Evolutionary conservation across 2,113 vertebrate species (phyloP).

Genomic region (Brienomyrus brachyistius): DNA sequence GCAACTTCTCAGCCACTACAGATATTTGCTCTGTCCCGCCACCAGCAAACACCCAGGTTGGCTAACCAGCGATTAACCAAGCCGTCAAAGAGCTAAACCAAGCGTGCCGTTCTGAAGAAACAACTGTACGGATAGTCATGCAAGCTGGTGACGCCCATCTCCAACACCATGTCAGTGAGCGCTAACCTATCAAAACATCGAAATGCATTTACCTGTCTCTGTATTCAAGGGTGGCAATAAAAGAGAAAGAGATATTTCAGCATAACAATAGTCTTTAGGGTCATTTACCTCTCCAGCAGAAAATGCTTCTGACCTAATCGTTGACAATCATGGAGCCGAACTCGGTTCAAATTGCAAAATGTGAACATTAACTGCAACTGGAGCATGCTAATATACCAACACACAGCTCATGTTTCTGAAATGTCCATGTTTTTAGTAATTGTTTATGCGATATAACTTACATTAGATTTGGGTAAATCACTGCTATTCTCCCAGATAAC

Average conservation of each 20-base stretch:
- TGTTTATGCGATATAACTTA: not conserved
- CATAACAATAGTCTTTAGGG: not conserved
- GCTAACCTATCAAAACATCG: constrained; percentile 2
- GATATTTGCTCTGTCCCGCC: not conserved
- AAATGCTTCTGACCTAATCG: not conserved
- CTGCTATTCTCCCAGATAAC: not conserved
- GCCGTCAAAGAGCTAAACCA: not conserved
- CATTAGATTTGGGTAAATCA: not conserved
- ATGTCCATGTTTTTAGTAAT: not conserved
- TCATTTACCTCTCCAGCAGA: not conserved
- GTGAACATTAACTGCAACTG: not conserved
- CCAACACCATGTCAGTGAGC: not conserved
- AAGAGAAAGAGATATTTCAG: constrained; percentile 20
- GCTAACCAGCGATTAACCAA: not conserved
- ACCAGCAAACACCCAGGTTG: not conserved
- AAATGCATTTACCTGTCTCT: constrained; percentile 32
- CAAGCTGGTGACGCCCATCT: not conserved
- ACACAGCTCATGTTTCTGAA: not conserved
- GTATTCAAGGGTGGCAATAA: constrained; percentile 28
- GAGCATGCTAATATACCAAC: not conserved
- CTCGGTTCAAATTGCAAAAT: not conserved
- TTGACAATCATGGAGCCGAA: not conserved
- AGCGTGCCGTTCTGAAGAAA: not conserved
- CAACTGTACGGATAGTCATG: not conserved
- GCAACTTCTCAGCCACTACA: not conserved